Percentiles rank a stretch among this genome's conserved stretches.
Evolutionary conservation across 2,888 invertebrate species (phyloP).

Genomic region (Ischnus inquisitorius): DNA sequence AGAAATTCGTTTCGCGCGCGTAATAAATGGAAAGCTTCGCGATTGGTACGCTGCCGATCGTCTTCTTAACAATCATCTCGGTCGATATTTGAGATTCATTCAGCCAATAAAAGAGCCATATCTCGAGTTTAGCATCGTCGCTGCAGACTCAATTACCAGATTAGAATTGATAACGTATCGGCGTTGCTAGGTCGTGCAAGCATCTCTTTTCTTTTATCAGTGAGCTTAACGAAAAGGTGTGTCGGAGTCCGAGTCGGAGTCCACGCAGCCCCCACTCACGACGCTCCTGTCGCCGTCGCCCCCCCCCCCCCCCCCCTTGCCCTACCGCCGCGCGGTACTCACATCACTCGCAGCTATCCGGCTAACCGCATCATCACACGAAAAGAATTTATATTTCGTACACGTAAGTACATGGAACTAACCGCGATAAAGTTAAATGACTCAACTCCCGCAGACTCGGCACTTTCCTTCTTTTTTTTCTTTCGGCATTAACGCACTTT

Average conservation of each 20-base stretch:
- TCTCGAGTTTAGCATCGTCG: too few relatives aligned
- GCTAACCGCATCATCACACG: slow-evolving; percentile 22
- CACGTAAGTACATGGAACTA: slow-evolving; percentile 26
- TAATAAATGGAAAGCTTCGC: too few relatives aligned
- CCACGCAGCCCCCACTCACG: not conserved
- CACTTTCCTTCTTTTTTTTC: not conserved
- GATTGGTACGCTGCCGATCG: too few relatives aligned
- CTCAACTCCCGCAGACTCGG: slow-evolving; percentile 30
- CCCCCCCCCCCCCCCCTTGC: too few relatives aligned
- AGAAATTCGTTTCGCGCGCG: too few relatives aligned
- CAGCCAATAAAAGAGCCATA: too few relatives aligned
- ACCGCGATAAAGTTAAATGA: slow-evolving; percentile 33
- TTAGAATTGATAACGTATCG: not conserved
- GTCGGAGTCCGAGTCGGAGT: not conserved
- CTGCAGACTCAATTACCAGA: not conserved
- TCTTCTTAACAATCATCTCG: too few relatives aligned
- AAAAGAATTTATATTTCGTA: slow-evolving; percentile 38
- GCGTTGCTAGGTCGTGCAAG: not conserved
- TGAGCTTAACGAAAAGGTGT: not conserved
- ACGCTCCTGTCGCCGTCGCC: not conserved
- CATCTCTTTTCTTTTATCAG: not conserved
- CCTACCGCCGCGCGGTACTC: not conserved
- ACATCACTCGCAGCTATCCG: slow-evolving; percentile 2
- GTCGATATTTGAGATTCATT: too few relatives aligned
- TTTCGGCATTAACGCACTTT: not conserved